Evolutionary conservation across 2,113 vertebrate genomes (phyloP).

Genomic region (Oceanodroma tethys): DNA sequence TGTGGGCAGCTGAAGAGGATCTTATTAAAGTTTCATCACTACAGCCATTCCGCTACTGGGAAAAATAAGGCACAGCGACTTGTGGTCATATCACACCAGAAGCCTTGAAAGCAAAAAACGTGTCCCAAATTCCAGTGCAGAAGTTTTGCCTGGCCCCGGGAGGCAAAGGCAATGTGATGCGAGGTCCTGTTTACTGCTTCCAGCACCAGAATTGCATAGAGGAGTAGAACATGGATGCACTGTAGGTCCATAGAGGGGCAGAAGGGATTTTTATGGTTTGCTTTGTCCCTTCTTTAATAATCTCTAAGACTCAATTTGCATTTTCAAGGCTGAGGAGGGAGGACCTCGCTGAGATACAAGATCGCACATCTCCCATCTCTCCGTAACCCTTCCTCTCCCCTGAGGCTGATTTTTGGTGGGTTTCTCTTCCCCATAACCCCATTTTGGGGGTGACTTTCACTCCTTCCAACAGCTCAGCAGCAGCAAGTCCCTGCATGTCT

Average conservation of each 20-base stretch:
- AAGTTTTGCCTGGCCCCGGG: background rate
- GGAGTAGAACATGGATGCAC: fast-evolving
- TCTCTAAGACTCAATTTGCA: background rate
- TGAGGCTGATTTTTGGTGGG: background rate
- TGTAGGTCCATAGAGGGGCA: background rate
- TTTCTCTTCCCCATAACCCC: background rate
- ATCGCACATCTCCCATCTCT: background rate
- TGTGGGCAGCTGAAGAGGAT: background rate
- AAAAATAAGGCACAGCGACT: background rate
- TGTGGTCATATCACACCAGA: background rate
- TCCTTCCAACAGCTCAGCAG: background rate
- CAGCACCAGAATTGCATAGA: background rate
- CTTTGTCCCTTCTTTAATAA: background rate
- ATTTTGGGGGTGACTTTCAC: background rate
- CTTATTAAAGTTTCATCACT: background rate
- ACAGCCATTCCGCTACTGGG: background rate
- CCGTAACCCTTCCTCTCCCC: background rate
- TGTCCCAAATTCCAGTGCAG: background rate
- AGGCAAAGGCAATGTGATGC: fast-evolving
- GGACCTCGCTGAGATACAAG: too few relatives aligned
- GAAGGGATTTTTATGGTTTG: background rate
- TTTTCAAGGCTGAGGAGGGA: background rate
- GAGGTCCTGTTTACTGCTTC: background rate
- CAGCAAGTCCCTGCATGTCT: background rate
- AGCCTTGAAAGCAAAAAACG: background rate